Base-by-base conservation (phyloP, 2,888 invertebrate genomes). In the Julus scanicus region DNA sequence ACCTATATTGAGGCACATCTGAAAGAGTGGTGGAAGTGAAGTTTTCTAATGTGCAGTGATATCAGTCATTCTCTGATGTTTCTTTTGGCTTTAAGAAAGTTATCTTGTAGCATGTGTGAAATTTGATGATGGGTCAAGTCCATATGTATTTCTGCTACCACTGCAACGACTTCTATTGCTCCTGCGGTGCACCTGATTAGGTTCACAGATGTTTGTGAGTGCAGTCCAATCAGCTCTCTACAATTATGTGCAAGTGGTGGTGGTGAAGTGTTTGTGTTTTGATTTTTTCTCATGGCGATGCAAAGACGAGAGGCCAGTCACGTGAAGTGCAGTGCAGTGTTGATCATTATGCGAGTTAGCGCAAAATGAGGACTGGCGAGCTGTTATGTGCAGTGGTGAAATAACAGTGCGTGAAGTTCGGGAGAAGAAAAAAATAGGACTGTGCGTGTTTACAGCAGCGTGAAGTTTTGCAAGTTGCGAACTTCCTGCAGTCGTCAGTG, bases 1-100 rank as follows among this genome's bases (percentile, higher is more conserved):
- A 84, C 84, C 83, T 84, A 2, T 84, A 84, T 39, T 84, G 37
- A 39, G 84, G 84, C 84, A 29, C 84, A 84, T 84, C 40, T 29
- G 84, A 40, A 84, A 84, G 40, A 29, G 37, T 40, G 40, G 84
- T 84, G 84, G 84, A 84, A 39, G 84, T 84, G 84, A 20, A 84
- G 37, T 84, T 84, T 84, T 20, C 40, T 84, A 84, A 84, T 84
- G 84, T 84, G 84, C 84, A 17, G 84, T 84, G 84, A 84, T 84
- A 84, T 40, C 84, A 84, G 29, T 40, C 83, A 83, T 83, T 83
- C 3, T 6, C 37, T 37, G 83, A 57, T 57, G 57, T 57, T 57
- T 57, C 57, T 57, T 57, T 57, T 57, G 57, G 57, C 57, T 57
- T 57, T 17, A 57, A 57, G 57, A 57, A 57, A 57, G 57, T 57